Evolutionary conservation across 1,140 invertebrate species (phyloP).

Genomic region (Littorina saxatilis): DNA sequence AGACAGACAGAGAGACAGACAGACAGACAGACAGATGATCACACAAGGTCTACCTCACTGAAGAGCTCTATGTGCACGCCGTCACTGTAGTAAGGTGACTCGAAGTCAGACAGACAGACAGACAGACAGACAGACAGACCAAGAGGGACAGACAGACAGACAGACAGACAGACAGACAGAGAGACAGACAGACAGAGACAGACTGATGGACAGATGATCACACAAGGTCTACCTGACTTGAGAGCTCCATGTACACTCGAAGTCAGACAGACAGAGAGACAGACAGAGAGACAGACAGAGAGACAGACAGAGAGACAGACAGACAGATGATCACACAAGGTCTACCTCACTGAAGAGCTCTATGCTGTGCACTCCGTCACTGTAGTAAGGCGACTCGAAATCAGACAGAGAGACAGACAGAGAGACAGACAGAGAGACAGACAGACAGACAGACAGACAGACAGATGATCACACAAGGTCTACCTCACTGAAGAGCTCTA

Average conservation of each 20-base stretch:
- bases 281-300: not conserved
- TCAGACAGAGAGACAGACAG: not conserved
- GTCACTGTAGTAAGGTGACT: not conserved
- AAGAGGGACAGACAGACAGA: slow-evolving; percentile 10
- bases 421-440: not conserved
- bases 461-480: not conserved
- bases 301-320: not conserved
- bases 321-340: not conserved
- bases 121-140: not conserved
- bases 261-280: not conserved
- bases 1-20: not conserved
- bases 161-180: not conserved
- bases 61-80: not conserved
- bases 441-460: not conserved
- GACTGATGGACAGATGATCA: not conserved
- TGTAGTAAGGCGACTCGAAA: too few relatives aligned
- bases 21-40: not conserved
- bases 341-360: not conserved
- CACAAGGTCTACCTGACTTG: too few relatives aligned
- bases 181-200: not conserved
- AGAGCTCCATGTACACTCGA: not conserved
- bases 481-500: slow-evolving; percentile 66
- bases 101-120: slow-evolving; percentile 18
- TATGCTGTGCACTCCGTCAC: slow-evolving; percentile 60
- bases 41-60: not conserved